Base-by-base conservation (phyloP, 1,140 invertebrate genomes). In the Drosophila mojavensis region DNA sequence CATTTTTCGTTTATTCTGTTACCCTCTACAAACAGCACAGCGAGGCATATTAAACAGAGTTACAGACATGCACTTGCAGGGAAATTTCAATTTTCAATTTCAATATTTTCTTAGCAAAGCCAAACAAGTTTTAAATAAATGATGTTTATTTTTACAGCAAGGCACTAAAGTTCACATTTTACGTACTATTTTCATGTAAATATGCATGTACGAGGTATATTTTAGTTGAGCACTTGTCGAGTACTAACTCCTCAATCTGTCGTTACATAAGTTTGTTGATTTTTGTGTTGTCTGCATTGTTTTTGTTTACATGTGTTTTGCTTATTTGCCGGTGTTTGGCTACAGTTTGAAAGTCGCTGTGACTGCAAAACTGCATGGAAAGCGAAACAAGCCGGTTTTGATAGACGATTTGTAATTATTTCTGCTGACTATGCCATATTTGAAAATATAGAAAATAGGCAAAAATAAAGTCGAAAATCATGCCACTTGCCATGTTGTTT, bases 281-380 rank as follows among this genome's bases (percentile, higher is more conserved):
- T 45, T 65, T 53, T 58, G 53, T 63, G 56, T 47, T 45, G 58
- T 48, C 17, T 55, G 58, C 50, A 48, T 54, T 20, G 41, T 51
- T 73, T 53, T 53, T 77, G 70, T 67, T 62, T 74, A 67, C 64
- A 58, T 45, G 24, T 30, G 17, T 59, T 75, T 65, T 72, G 59
- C 67, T 77, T 75, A 56, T 69, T 69, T 71, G 72, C 76, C 76
- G 72, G 72, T 66, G 47, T 65, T 51, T 30, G 17, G 15, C 39
- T 10, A 15, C 61, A 53, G 64, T 69, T 74, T 78, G 41, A 56
- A 5, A 59, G 53, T 2, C 41, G 17, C 65, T 50, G 64, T 56
- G 30, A 24, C 4, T 20, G 24, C 54, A 11, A 54, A 54, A 64
- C 47, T 5, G 6, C 9, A 17, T 41, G n/a, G 6, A 17, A 51